phyloP scores from a whole-genome alignment of 2,113 vertebrate genomes.

The Corythoichthys haematopterus region DNA sequence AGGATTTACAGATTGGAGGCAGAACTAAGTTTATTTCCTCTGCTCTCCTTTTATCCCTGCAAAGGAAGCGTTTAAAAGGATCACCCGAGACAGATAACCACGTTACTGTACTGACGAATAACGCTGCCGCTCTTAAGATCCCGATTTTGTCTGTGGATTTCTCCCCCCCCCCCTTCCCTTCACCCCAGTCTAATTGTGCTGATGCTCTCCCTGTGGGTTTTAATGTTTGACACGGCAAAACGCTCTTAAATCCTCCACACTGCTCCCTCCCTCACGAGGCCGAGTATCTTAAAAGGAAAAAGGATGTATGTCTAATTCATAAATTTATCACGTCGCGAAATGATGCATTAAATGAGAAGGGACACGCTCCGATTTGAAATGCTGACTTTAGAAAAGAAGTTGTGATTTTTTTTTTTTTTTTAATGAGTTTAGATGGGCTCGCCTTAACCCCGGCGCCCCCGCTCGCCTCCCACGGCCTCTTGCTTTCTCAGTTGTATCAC shows the following conservation, averaged over 20 bases:
- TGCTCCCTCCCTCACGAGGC: conserved; percentile 66
- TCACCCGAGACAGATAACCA: conserved; percentile 78
- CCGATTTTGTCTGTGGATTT: conserved; percentile 67
- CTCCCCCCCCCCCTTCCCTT: conserved; percentile 47
- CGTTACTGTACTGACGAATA: conserved; percentile 76
- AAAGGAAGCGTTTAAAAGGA: conserved; percentile 81
- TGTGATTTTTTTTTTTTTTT: conserved; percentile 58
- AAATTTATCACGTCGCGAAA: conserved; percentile 80
- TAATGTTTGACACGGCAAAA: conserved; percentile 79
- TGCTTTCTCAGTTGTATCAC: conserved; percentile 54
- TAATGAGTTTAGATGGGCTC: conserved; percentile 73
- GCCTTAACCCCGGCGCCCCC: conserved; percentile 58
- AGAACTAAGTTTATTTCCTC: conserved; percentile 81
- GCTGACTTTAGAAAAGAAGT: conserved; percentile 80
- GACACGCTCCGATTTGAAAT: conserved; percentile 78
- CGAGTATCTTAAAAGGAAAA: conserved; percentile 76
- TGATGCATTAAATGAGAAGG: conserved; percentile 77
- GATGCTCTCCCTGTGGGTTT: conserved; percentile 77
- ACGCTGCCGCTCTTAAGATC: conserved; percentile 64
- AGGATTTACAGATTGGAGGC: conserved; percentile 80
- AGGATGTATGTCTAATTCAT: conserved; percentile 78
- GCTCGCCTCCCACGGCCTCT: conserved; percentile 57
- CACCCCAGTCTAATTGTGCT: conserved; percentile 75
- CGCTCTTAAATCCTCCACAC: conserved; percentile 75
- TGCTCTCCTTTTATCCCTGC: conserved; percentile 77